phyloP scores from a whole-genome alignment of 1,140 invertebrate genomes.

The Bombus consobrinus region DNA sequence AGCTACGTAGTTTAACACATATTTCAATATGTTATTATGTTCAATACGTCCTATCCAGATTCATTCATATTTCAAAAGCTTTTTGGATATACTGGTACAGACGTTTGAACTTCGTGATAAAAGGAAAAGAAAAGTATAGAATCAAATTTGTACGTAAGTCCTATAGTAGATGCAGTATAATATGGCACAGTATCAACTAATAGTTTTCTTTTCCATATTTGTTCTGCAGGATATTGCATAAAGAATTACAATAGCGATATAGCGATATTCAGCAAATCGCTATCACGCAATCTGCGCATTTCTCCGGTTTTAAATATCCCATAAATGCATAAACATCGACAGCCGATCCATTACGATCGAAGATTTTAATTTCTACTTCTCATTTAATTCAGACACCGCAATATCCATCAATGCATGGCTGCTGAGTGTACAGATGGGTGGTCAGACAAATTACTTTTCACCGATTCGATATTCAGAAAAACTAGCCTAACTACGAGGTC shows the following conservation, averaged over 20 bases:
- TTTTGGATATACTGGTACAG: background rate
- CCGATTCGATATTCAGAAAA: background rate
- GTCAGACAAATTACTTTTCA: constrained; percentile 1
- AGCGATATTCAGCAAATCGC: too few relatives aligned
- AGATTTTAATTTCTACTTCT: background rate
- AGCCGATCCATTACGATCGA: background rate
- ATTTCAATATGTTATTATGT: background rate
- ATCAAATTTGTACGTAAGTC: too few relatives aligned
- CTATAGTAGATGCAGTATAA: too few relatives aligned
- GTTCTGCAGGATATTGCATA: too few relatives aligned
- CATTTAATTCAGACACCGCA: background rate
- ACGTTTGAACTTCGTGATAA: background rate
- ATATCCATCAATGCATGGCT: background rate
- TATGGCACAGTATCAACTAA: too few relatives aligned
- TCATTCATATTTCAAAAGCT: background rate
- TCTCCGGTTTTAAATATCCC: too few relatives aligned
- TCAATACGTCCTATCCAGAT: background rate
- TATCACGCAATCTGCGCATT: too few relatives aligned
- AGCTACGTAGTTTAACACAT: background rate
- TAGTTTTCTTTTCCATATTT: too few relatives aligned
- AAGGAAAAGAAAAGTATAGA: background rate
- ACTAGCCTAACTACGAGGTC: background rate
- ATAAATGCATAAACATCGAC: too few relatives aligned
- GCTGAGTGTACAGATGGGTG: background rate
- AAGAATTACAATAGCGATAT: too few relatives aligned